These are phyloP conservation scores for Onychomys torridus DNA, from an alignment of 2,797 vertebrate genomes.

Conservation along the genomic window DNA sequence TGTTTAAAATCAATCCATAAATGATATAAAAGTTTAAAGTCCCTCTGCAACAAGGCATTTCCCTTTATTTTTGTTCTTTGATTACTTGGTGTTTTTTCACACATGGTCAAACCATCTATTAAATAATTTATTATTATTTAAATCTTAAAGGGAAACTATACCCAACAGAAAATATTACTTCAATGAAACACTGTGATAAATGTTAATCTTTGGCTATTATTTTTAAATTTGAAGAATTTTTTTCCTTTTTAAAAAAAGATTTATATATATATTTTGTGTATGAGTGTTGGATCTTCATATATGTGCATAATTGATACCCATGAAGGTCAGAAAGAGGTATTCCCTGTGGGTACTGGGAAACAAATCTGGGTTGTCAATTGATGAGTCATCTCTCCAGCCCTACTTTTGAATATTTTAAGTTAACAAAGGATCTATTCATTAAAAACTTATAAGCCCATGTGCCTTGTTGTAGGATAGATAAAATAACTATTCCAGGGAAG, in stretches of 20 bases:
- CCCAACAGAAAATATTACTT: not conserved
- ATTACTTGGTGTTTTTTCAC: not conserved
- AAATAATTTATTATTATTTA: not conserved
- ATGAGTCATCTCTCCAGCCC: not conserved
- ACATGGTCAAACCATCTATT: not conserved
- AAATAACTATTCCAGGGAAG: not conserved
- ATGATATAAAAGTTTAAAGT: not conserved
- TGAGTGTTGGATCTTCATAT: not conserved
- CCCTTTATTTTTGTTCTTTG: not conserved
- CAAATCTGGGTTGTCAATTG: not conserved
- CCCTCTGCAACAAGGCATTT: not conserved
- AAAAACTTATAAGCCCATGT: not conserved
- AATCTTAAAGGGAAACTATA: not conserved
- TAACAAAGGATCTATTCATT: not conserved
- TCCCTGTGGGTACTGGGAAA: not conserved
- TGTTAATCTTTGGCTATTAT: not conserved
- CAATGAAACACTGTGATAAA: not conserved
- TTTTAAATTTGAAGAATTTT: not conserved
- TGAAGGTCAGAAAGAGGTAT: not conserved
- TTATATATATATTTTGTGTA: not conserved
- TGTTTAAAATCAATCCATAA: not conserved
- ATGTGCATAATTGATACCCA: too few species aligned
- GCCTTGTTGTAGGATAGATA: not conserved
- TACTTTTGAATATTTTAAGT: not conserved
- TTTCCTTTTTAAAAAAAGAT: not conserved